These are phyloP conservation scores for Ia io DNA, from an alignment of 2,113 vertebrate genomes.

Conservation along the genomic window DNA sequence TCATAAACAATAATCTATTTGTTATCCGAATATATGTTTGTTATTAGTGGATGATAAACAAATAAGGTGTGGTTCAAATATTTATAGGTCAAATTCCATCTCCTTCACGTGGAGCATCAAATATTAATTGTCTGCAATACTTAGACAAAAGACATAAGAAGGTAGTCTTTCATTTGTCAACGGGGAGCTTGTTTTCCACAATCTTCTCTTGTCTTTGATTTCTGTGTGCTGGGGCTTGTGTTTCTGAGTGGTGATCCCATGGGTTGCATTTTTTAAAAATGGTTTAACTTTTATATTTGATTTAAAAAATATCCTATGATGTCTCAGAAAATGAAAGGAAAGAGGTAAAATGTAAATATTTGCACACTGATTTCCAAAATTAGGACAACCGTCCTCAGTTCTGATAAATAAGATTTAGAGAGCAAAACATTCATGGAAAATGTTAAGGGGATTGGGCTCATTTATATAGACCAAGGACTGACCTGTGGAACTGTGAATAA, in stretches of 20 bases:
- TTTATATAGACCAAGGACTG: neutral
- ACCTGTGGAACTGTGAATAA: neutral
- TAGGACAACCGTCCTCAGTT: neutral
- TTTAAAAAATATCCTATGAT: neutral
- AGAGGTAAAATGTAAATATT: neutral
- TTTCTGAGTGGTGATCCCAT: neutral
- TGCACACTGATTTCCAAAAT: neutral
- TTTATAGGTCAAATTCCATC: slow-evolving; percentile 11
- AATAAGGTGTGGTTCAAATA: slow-evolving; percentile 67
- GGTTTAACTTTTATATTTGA: slow-evolving; percentile 35
- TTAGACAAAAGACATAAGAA: slow-evolving; percentile 6
- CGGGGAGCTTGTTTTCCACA: neutral
- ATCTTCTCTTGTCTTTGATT: neutral
- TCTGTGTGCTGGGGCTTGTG: neutral
- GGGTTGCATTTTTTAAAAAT: neutral
- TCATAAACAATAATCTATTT: slow-evolving; percentile 73
- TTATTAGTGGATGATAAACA: slow-evolving; percentile 59
- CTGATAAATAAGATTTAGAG: neutral
- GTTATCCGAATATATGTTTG: slow-evolving; percentile 66
- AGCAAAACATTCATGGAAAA: neutral
- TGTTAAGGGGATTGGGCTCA: neutral
- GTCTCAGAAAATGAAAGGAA: slow-evolving; percentile 19
- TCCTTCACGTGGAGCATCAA: slow-evolving; percentile 20
- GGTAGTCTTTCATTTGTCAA: neutral
- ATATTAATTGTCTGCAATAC: slow-evolving; percentile 15